These are phyloP conservation scores for Delia radicum DNA, from an alignment of 1,140 invertebrate genomes.

Conservation along the genomic window DNA sequence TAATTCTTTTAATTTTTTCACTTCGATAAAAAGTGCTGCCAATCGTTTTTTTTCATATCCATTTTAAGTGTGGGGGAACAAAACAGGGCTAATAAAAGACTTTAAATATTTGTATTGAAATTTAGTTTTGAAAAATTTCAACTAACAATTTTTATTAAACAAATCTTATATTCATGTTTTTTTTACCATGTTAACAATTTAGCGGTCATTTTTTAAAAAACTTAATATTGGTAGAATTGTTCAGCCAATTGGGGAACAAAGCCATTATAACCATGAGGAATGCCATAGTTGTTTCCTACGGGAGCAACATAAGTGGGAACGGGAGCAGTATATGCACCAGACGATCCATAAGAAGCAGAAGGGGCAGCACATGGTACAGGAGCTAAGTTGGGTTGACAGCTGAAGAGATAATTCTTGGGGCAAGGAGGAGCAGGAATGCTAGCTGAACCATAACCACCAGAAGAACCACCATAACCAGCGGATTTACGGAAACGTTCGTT, in stretches of 20 bases:
- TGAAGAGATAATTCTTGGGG: slow-evolving; percentile 47
- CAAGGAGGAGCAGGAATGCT: slow-evolving; percentile 38
- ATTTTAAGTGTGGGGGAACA: no score
- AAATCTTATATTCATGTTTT: no score
- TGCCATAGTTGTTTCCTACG: background rate
- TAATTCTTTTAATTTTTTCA: no score
- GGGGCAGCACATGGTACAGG: slow-evolving; percentile 32
- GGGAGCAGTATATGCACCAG: slow-evolving; percentile 40
- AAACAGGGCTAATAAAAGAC: no score
- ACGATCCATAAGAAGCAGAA: slow-evolving; percentile 31
- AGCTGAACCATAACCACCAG: background rate
- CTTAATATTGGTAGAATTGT: background rate
- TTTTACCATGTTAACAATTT: no score
- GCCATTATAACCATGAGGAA: background rate
- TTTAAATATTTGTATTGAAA: no score
- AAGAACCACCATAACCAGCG: background rate
- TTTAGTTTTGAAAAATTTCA: no score
- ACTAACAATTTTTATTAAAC: no score
- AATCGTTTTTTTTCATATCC: no score
- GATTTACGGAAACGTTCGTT: background rate
- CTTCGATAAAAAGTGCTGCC: no score
- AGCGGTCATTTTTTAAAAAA: no score
- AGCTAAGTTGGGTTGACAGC: slow-evolving; percentile 43
- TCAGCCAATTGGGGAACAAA: background rate
- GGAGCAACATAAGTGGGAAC: slow-evolving; percentile 30